phyloP scores from a whole-genome alignment of 2,888 invertebrate species.

The Tubulanus polymorphus region DNA sequence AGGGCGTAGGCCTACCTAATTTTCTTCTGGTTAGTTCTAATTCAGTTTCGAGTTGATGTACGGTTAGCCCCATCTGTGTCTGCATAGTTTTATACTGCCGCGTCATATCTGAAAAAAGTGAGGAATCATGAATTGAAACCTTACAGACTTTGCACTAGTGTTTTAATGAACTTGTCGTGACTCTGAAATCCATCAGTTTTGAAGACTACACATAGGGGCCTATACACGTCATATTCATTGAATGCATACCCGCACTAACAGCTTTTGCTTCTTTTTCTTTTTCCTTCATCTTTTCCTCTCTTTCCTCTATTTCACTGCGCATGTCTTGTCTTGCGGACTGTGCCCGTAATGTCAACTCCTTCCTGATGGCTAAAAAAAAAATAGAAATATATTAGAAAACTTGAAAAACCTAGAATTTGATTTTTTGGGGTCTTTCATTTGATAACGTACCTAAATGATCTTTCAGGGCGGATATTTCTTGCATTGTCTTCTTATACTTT shows the following conservation, averaged over 20 bases:
- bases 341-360: constrained; percentile 40
- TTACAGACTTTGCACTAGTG: too few species aligned
- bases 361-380: constrained; percentile 37
- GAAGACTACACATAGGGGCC: too few species aligned
- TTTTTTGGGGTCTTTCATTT: neutral
- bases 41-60: constrained; percentile 45
- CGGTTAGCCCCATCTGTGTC: constrained; percentile 41
- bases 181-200: too few species aligned
- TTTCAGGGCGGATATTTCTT: constrained; percentile 50
- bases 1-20: constrained; percentile 28
- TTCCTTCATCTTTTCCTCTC: constrained; percentile 36
- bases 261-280: constrained; percentile 37
- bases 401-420: neutral
- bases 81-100: constrained; percentile 52
- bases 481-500: constrained; percentile 45
- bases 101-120: constrained; percentile 43
- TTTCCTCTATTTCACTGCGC: constrained; percentile 30
- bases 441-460: constrained; percentile 40
- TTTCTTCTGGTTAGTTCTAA: constrained; percentile 30
- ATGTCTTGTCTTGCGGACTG: constrained; percentile 33
- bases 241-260: constrained; percentile 48
- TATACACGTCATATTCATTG: too few species aligned
- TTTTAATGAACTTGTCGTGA: too few species aligned
- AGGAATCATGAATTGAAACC: too few species aligned
- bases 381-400: neutral